Conservation (phyloP, 2,797 vertebrate species). For the Sardinella longiceps region DNA sequence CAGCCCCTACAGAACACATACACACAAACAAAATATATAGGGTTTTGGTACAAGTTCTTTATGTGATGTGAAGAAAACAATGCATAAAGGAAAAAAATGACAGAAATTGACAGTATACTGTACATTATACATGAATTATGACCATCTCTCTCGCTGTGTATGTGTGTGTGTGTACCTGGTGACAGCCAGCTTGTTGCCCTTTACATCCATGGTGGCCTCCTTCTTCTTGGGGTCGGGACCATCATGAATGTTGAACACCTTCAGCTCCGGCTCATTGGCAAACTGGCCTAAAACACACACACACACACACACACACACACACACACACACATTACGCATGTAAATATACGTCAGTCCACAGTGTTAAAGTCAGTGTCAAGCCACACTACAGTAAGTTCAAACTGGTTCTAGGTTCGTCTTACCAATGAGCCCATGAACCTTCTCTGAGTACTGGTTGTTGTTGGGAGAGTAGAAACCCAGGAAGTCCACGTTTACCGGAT, state of each 20-base stretch:
- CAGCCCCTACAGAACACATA: slow-evolving; percentile 77
- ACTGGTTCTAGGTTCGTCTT: not conserved
- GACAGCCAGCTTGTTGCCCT: slow-evolving; percentile 85
- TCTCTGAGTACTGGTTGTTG: slow-evolving; percentile 81
- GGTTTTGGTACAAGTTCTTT: too few relatives aligned
- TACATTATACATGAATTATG: not conserved
- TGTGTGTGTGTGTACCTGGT: slow-evolving; percentile 80
- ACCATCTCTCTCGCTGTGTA: accelerated
- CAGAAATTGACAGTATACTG: not conserved
- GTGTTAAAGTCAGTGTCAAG: too few relatives aligned
- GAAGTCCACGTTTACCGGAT: slow-evolving; percentile 90
- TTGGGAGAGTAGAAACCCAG: slow-evolving; percentile 88
- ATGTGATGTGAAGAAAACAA: not conserved
- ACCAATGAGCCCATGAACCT: slow-evolving; percentile 83
- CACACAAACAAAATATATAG: slow-evolving; percentile 13
- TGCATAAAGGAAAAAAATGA: not conserved
- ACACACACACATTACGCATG: not conserved
- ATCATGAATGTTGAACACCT: slow-evolving; percentile 76
- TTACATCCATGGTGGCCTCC: slow-evolving; percentile 92
- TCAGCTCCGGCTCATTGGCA: slow-evolving; percentile 81
- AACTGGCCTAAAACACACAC: slow-evolving; percentile 97
- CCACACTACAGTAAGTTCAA: too few relatives aligned
- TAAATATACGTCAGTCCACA: too few relatives aligned
- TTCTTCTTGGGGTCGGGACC: slow-evolving; percentile 83
- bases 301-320: slow-evolving; percentile 22